Evolutionary conservation across 1,140 invertebrate species (phyloP).

Genomic region (Drosophila kepulauana): DNA sequence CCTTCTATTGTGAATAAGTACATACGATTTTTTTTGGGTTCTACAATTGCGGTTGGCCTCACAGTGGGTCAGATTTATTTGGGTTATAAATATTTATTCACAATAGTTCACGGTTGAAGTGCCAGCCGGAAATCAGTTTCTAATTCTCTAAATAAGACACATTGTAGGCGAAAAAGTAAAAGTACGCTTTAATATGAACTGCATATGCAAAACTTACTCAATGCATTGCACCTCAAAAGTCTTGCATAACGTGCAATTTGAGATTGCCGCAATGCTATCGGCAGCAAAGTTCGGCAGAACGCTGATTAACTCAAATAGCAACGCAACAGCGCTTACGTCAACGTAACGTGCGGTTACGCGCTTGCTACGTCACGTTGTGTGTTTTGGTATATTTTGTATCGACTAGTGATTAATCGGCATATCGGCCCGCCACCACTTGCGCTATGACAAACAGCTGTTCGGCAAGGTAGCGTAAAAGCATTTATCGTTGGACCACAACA

Average conservation of each 20-base stretch:
- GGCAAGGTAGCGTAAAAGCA: constrained; percentile 20
- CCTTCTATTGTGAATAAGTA: not conserved
- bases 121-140: constrained; percentile 1
- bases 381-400: constrained; percentile 19
- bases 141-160: not conserved
- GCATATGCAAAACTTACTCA: constrained; percentile 2
- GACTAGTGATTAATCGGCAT: not conserved
- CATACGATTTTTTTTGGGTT: not conserved
- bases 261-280: constrained; percentile 12
- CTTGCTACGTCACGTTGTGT: constrained; percentile 2
- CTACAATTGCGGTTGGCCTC: not conserved
- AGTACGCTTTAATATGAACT: not conserved
- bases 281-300: not conserved
- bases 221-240: not conserved
- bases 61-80: constrained; percentile 1
- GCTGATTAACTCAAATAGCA: constrained; percentile 22
- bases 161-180: not conserved
- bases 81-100: not conserved
- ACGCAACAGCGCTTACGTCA: constrained; percentile 2
- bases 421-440: constrained; percentile 31
- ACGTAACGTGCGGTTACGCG: not conserved
- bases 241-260: not conserved
- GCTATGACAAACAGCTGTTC: constrained; percentile 34
- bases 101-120: not conserved
- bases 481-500: constrained; percentile 48